Percentiles rank a stretch among this genome's conserved stretches.
Conservation (phyloP, 1,140 invertebrate genomes). For the Zeugodacus cucurbitae region DNA sequence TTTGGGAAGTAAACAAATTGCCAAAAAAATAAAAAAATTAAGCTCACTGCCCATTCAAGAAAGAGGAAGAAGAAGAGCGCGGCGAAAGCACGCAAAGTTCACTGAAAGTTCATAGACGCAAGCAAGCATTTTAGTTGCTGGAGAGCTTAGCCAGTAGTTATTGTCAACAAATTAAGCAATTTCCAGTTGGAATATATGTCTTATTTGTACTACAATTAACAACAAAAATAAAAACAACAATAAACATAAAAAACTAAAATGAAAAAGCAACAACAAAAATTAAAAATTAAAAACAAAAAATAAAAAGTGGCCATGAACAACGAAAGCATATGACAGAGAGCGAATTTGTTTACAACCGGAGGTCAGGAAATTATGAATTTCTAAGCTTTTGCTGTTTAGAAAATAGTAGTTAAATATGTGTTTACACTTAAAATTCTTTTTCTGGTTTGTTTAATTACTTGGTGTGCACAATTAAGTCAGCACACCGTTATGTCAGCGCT, state of each 20-base stretch:
- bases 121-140: background rate
- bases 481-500: background rate
- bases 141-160: background rate
- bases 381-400: background rate
- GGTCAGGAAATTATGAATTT: background rate
- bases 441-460: background rate
- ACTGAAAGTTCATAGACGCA: background rate
- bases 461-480: background rate
- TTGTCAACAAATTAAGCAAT: slow-evolving; percentile 15
- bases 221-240: background rate
- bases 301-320: background rate
- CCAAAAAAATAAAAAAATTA: background rate
- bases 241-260: background rate
- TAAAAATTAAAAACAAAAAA: background rate
- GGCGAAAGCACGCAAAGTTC: background rate
- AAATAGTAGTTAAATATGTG: background rate
- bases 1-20: slow-evolving; percentile 15
- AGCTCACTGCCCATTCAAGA: background rate
- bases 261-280: background rate
- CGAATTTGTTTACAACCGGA: background rate
- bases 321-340: background rate
- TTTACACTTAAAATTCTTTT: background rate
- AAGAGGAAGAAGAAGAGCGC: background rate
- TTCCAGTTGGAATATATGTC: background rate
- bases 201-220: background rate